Conservation (phyloP, 2,888 invertebrate species). For the Cosmia trapezina region DNA sequence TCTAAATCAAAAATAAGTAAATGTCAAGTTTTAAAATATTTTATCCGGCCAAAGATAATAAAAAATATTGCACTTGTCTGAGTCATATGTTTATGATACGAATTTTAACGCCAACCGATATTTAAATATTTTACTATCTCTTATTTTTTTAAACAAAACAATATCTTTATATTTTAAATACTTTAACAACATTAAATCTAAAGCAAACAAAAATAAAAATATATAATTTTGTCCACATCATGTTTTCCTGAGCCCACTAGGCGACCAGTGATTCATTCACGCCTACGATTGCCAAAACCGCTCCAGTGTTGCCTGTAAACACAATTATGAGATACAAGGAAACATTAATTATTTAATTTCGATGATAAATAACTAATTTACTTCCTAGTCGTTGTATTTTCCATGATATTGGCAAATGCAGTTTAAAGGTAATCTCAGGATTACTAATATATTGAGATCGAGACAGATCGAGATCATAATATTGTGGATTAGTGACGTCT, state of each 20-base stretch:
- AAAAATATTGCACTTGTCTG: slow-evolving; percentile 1
- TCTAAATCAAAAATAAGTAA: too few relatives aligned
- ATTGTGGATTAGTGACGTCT: not conserved
- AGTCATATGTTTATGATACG: slow-evolving; percentile 3
- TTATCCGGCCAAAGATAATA: not conserved
- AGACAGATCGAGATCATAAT: not conserved
- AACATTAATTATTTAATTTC: slow-evolving; percentile 65
- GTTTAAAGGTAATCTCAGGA: not conserved
- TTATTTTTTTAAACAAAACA: slow-evolving; percentile 27
- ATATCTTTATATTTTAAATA: not conserved
- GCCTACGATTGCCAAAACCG: slow-evolving; percentile 67
- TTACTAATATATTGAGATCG: not conserved
- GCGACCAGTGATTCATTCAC: slow-evolving; percentile 68
- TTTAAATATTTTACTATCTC: slow-evolving; percentile 14
- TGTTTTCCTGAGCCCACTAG: slow-evolving; percentile 36
- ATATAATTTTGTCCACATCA: slow-evolving; percentile 39
- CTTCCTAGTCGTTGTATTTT: slow-evolving; percentile 66
- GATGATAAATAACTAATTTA: slow-evolving; percentile 51
- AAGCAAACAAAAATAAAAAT: slow-evolving; percentile 1
- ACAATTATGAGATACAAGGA: slow-evolving; percentile 62
- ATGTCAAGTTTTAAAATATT: not conserved
- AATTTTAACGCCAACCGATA: slow-evolving; percentile 3
- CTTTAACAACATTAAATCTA: slow-evolving; percentile 2
- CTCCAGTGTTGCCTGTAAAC: slow-evolving; percentile 60
- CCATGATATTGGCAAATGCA: slow-evolving; percentile 15